Conservation (phyloP, 2,113 vertebrate species). For the Blennius ocellaris region DNA sequence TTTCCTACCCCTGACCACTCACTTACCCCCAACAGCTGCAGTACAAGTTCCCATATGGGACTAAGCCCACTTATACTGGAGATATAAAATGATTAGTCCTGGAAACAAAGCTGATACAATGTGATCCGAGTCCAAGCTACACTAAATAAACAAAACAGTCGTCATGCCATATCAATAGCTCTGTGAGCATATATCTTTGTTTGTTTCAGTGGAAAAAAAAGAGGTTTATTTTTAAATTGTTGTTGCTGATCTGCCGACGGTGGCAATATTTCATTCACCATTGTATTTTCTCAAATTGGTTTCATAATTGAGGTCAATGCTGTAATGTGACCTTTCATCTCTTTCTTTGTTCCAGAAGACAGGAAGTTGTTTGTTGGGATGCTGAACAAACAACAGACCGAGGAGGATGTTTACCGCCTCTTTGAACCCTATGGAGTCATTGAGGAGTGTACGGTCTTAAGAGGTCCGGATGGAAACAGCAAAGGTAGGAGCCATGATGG, state of each 20-base stretch:
- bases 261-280: constrained; percentile 17
- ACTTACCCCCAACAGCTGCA: constrained; percentile 59
- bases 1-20: constrained; percentile 60
- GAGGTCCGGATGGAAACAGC: constrained; percentile 98
- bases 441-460: constrained; percentile 97
- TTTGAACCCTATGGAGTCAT: constrained; percentile 98
- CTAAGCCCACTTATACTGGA: constrained; percentile 70
- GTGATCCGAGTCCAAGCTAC: constrained; percentile 45
- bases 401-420: constrained; percentile 97
- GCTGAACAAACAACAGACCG: constrained; percentile 99
- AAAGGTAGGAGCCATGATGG: constrained; percentile 87
- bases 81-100: constrained; percentile 80
- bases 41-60: constrained; percentile 53
- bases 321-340: constrained; percentile 66
- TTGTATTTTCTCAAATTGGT: constrained; percentile 19
- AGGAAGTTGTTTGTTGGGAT: constrained; percentile 98
- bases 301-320: constrained; percentile 50
- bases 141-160: constrained; percentile 61
- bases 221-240: constrained; percentile 5
- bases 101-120: constrained; percentile 60
- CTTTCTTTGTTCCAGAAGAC: constrained; percentile 84
- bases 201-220: constrained; percentile 5
- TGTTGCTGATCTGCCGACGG: not conserved
- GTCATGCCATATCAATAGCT: constrained; percentile 8
- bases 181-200: constrained; percentile 18